Evolutionary conservation across 2,888 invertebrate species (phyloP).

Genomic region (Synanthedon tipuliformis): DNA sequence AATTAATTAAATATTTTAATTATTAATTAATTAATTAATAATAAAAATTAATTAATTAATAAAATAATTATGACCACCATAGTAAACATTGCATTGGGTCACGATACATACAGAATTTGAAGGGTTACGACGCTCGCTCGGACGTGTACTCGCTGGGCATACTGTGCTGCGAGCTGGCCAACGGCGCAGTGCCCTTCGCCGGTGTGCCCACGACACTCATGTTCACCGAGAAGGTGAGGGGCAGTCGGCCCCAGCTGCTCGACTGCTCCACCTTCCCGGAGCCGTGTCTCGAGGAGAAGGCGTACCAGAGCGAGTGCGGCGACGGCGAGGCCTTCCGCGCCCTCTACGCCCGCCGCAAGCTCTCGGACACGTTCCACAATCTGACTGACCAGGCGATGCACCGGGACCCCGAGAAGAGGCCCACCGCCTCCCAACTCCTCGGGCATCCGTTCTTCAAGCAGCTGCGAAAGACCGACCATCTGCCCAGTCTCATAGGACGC

Average conservation of each 20-base stretch:
- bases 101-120: slow-evolving; percentile 73
- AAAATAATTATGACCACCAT: no score
- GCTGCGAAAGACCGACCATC: slow-evolving; percentile 68
- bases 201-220: slow-evolving; percentile 89
- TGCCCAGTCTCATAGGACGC: slow-evolving; percentile 75
- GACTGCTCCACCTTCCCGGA: slow-evolving; percentile 78
- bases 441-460: slow-evolving; percentile 84
- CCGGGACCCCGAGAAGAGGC: slow-evolving; percentile 76
- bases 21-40: no score
- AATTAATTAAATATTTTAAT: no score
- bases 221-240: slow-evolving; percentile 90
- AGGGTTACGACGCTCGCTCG: slow-evolving; percentile 89
- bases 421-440: slow-evolving; percentile 76
- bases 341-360: slow-evolving; percentile 71
- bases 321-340: slow-evolving; percentile 62
- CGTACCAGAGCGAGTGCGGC: slow-evolving; percentile 58
- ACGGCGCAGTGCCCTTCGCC: slow-evolving; percentile 89
- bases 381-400: slow-evolving; percentile 80
- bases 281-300: slow-evolving; percentile 45
- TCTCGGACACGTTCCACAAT: slow-evolving; percentile 82
- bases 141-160: slow-evolving; percentile 94
- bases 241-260: slow-evolving; percentile 79
- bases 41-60: no score
- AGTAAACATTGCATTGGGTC: no score
- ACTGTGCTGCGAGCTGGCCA: slow-evolving; percentile 87